Evolutionary conservation across 2,888 invertebrate species (phyloP).

Genomic region (Drosophila ustulata): DNA sequence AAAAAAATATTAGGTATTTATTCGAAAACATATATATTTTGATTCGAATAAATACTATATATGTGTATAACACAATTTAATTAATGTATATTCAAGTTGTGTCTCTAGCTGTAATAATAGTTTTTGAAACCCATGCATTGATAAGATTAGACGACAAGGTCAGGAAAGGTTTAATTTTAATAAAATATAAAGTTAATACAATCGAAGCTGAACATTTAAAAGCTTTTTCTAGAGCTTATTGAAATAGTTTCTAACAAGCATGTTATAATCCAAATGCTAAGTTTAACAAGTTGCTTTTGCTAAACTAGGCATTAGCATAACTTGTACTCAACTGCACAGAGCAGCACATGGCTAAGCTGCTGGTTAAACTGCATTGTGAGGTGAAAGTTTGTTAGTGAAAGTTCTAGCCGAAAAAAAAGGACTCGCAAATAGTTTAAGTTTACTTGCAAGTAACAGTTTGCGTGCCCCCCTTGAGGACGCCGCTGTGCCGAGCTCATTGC

Average conservation of each 20-base stretch:
- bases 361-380: background rate
- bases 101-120: too few species aligned
- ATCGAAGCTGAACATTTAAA: too few species aligned
- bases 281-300: background rate
- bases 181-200: too few species aligned
- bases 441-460: background rate
- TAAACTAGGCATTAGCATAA: background rate
- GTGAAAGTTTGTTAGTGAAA: slow-evolving; percentile 2
- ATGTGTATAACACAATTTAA: too few species aligned
- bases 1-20: too few species aligned
- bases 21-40: too few species aligned
- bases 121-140: too few species aligned
- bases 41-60: too few species aligned
- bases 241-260: background rate
- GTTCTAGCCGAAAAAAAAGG: background rate
- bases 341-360: background rate
- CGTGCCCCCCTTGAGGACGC: slow-evolving; percentile 12
- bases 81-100: too few species aligned
- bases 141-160: too few species aligned
- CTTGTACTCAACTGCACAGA: background rate
- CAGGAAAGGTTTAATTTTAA: too few species aligned
- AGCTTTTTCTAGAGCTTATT: too few species aligned
- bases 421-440: background rate
- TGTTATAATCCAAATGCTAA: background rate
- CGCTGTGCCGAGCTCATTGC: slow-evolving; percentile 6